These are phyloP conservation scores for Tylochromis polylepis DNA, from an alignment of 2,113 vertebrate species.

Conservation along the genomic window DNA sequence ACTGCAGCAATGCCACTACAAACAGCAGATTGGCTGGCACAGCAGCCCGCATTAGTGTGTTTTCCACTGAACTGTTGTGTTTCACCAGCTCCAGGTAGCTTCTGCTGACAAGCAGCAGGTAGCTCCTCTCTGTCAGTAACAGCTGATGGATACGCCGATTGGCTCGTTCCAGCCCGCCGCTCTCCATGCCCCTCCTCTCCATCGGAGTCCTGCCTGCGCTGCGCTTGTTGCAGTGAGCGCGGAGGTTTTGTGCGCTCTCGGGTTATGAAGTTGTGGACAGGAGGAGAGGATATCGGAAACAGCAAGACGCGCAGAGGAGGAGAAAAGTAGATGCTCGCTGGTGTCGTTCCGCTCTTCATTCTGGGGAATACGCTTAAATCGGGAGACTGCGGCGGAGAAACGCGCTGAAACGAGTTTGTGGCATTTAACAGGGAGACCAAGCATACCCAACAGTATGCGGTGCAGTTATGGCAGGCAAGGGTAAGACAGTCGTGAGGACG, in stretches of 20 bases:
- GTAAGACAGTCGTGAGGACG: constrained; percentile 79
- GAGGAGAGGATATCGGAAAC: constrained; percentile 11
- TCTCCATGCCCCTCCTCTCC: constrained; percentile 52
- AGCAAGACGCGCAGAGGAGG: neutral
- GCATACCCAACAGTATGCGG: constrained; percentile 89
- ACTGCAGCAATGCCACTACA: neutral
- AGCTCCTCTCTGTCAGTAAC: constrained; percentile 31
- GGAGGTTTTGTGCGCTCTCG: constrained; percentile 42
- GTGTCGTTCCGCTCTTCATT: neutral
- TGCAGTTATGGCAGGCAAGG: constrained; percentile 91
- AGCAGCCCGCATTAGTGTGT: neutral
- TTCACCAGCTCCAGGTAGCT: constrained; percentile 3
- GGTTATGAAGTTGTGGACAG: constrained; percentile 58
- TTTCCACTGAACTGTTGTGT: neutral
- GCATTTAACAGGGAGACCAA: constrained; percentile 49
- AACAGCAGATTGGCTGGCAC: neutral
- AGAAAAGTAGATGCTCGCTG: neutral
- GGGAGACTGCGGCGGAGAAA: neutral
- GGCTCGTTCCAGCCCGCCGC: constrained; percentile 3
- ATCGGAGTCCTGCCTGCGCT: constrained; percentile 25
- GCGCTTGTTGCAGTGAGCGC: constrained; percentile 58
- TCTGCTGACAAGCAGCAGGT: constrained; percentile 1
- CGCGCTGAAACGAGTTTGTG: constrained; percentile 45
- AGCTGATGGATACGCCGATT: constrained; percentile 36
- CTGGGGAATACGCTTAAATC: neutral